These are phyloP conservation scores for Eueremaeus valkanovi DNA, from an alignment of 2,888 invertebrate species.

Conservation along the genomic window DNA sequence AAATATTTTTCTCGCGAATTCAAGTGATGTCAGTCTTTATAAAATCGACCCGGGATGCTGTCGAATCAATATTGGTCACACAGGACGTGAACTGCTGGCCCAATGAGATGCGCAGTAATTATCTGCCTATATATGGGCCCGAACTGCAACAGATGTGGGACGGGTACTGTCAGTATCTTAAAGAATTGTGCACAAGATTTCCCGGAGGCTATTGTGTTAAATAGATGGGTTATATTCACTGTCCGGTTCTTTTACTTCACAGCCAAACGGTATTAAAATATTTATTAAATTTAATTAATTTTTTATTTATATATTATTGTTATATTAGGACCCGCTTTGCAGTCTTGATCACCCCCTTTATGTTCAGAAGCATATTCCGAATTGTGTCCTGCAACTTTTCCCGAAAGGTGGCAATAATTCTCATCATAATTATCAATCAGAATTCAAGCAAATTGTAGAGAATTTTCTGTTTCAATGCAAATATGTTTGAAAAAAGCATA, in stretches of 20 bases:
- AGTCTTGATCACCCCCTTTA: not conserved
- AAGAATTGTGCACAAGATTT: not conserved
- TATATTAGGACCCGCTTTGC: not conserved
- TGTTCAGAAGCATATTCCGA: not conserved
- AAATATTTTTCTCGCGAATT: not conserved
- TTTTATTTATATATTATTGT: not conserved
- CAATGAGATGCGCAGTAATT: not conserved
- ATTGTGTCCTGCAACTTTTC: constrained; percentile 2
- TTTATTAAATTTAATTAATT: not conserved
- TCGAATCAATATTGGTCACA: not conserved
- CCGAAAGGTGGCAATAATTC: constrained; percentile 30
- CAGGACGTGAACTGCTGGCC: not conserved
- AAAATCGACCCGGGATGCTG: not conserved
- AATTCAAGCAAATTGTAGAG: constrained; percentile 28
- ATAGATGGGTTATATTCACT: not conserved
- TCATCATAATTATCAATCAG: constrained; percentile 31
- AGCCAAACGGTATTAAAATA: constrained; percentile 16
- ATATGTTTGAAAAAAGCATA: too few relatives aligned
- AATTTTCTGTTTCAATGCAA: too few relatives aligned
- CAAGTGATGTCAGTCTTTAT: not conserved
- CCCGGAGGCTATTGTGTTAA: not conserved
- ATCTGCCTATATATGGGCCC: not conserved
- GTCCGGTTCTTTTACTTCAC: constrained; percentile 38
- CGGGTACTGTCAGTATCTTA: not conserved
- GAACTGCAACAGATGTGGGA: not conserved